Conservation (phyloP, 2,113 vertebrate species). For the Tyto alba region DNA sequence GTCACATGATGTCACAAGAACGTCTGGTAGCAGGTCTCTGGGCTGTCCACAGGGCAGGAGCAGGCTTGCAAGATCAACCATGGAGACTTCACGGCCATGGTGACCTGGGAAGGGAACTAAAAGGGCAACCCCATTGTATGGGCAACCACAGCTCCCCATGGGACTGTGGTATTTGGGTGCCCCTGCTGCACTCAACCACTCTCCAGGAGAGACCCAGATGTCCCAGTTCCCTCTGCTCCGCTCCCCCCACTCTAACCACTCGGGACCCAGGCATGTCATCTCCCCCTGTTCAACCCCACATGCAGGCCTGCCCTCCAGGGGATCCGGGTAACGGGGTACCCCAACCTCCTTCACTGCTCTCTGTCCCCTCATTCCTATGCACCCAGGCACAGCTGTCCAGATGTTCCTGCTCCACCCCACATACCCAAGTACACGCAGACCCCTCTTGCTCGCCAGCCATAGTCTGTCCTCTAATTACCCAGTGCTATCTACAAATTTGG, state of each 20-base stretch:
- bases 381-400: too few species aligned
- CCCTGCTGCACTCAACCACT: neutral
- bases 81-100: neutral
- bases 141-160: neutral
- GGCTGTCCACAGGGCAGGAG: too few species aligned
- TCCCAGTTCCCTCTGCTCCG: neutral
- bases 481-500: neutral
- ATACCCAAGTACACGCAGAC: neutral
- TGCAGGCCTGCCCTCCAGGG: neutral
- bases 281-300: neutral
- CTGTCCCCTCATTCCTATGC: neutral
- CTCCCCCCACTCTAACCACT: neutral
- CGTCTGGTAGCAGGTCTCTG: neutral
- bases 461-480: too few species aligned
- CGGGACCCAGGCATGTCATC: neutral
- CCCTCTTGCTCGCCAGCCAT: neutral
- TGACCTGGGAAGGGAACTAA: neutral
- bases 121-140: neutral
- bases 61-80: too few species aligned
- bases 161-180: neutral
- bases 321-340: neutral
- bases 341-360: too few species aligned
- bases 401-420: too few species aligned
- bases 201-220: neutral
- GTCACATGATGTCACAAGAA: neutral